Base-by-base conservation (phyloP, 2,113 vertebrate species). In the Vireo altiloquus region DNA sequence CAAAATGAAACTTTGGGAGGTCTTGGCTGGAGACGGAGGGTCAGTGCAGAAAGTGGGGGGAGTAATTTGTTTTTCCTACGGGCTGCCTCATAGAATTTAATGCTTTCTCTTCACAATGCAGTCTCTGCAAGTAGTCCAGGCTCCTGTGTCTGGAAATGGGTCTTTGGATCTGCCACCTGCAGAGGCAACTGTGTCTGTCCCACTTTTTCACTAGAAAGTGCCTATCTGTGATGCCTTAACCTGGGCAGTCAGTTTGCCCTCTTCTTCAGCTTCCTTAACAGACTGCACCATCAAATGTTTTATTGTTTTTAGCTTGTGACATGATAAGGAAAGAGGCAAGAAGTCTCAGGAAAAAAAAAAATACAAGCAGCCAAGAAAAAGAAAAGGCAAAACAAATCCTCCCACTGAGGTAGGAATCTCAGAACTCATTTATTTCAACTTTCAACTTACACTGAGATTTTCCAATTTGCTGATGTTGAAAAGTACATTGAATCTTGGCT, bases 351-450 rank as follows among this genome's bases (percentile, higher is more conserved):
- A 5, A 57, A 72, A 35, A 47, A 7, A 63, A 70, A 40, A 37
- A 39, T 54, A 46, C 59, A 75, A 78, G 35, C 42, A 92, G 56
- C 47, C 47, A 92, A 87, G 83, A 78, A 80, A 47, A 90, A 78
- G 53, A 92, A 89, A 93, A 89, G 69, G 82, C 80, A 81, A 94
- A 96, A 94, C 53, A 97, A 94, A 96, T 89, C n/a, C 46, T 92
- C 65, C 84, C 74, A 89, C 81, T 0, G 1, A 87, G 63, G 87
- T 13, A 84, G 77, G 89, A 83, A 87, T 75, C 83, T 84, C 91
- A 61, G 83, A 91, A 69, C 91, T 95, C 91, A 84, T 95, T 95
- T 92, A 87, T 94, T 97, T 91, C 81, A 83, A 79, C 89, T 92
- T 96, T 65, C 53, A 89, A 64, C 66, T 89, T 95, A 75, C 9